phyloP scores from a whole-genome alignment of 2,113 vertebrate genomes.

The Puntigrus tetrazona region DNA sequence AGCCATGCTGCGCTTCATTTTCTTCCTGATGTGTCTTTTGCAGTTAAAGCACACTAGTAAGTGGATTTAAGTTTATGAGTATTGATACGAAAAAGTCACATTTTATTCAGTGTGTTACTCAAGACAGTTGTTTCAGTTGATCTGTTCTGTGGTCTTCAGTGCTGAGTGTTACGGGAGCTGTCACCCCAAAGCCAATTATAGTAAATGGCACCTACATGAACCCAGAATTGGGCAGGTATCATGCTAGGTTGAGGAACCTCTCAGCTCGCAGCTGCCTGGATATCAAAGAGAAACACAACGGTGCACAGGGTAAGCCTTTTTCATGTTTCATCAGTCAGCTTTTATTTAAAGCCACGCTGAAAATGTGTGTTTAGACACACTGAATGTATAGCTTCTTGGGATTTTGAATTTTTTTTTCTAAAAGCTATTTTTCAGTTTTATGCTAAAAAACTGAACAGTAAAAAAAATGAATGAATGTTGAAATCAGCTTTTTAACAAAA shows the following conservation, averaged over 20 bases:
- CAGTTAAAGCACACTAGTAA: not conserved
- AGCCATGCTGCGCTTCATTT: not conserved
- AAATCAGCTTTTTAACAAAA: not conserved
- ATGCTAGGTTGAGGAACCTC: conserved; percentile 45
- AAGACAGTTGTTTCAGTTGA: not conserved
- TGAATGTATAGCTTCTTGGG: not conserved
- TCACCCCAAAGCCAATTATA: conserved; percentile 38
- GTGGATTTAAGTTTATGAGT: not conserved
- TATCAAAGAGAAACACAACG: conserved; percentile 41
- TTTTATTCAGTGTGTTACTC: too few species aligned
- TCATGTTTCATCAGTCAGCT: not conserved
- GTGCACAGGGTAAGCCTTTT: conserved; percentile 14
- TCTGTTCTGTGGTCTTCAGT: conserved; percentile 1
- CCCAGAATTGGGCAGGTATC: conserved; percentile 53
- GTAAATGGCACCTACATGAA: conserved; percentile 48
- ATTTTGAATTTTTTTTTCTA: too few species aligned
- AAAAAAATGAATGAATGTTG: too few species aligned
- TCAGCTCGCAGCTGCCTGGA: conserved; percentile 47
- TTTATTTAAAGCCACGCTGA: not conserved
- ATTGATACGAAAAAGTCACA: too few species aligned
- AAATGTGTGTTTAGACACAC: not conserved
- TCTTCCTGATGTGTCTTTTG: not conserved
- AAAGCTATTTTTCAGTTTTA: too few species aligned
- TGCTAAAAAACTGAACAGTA: too few species aligned
- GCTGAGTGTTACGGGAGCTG: conserved; percentile 6